phyloP scores from a whole-genome alignment of 2,888 invertebrate genomes.

The Hydroisotoma schaefferi region DNA sequence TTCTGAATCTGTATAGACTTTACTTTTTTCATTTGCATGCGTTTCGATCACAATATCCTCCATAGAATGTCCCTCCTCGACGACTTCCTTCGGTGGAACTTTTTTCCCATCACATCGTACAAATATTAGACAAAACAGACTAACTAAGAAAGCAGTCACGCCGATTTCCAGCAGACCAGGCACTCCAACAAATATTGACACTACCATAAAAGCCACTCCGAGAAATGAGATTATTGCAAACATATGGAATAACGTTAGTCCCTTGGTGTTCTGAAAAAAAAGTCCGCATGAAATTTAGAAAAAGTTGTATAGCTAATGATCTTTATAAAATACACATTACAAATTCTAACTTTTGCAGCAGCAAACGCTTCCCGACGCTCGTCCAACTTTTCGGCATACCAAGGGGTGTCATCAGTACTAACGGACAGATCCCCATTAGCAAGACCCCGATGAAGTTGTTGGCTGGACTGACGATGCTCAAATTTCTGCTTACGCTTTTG shows the following conservation, averaged over 20 bases:
- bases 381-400: slow-evolving; percentile 10
- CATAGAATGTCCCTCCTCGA: neutral
- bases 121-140: slow-evolving; percentile 11
- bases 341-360: slow-evolving; percentile 7
- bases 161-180: slow-evolving; percentile 13
- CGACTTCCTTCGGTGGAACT: neutral
- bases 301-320: neutral
- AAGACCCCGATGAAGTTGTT: slow-evolving; percentile 4
- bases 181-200: neutral
- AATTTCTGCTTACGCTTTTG: slow-evolving; percentile 6
- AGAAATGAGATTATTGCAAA: slow-evolving; percentile 6
- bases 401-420: neutral
- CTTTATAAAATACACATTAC: neutral
- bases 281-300: too few relatives aligned
- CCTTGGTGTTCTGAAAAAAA: neutral
- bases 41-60: slow-evolving; percentile 2
- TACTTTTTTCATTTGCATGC: neutral
- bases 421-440: slow-evolving; percentile 8
- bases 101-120: slow-evolving; percentile 10
- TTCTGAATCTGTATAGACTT: too few relatives aligned
- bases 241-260: slow-evolving; percentile 14
- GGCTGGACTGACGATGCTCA: slow-evolving; percentile 3
- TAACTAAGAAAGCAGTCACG: slow-evolving; percentile 2
- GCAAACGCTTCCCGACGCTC: slow-evolving; percentile 6
- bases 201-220: slow-evolving; percentile 7